Evolutionary conservation across 2,888 invertebrate genomes (phyloP), one percentile per base, ranked within the genome.

Genomic region (Timema podura): DNA sequence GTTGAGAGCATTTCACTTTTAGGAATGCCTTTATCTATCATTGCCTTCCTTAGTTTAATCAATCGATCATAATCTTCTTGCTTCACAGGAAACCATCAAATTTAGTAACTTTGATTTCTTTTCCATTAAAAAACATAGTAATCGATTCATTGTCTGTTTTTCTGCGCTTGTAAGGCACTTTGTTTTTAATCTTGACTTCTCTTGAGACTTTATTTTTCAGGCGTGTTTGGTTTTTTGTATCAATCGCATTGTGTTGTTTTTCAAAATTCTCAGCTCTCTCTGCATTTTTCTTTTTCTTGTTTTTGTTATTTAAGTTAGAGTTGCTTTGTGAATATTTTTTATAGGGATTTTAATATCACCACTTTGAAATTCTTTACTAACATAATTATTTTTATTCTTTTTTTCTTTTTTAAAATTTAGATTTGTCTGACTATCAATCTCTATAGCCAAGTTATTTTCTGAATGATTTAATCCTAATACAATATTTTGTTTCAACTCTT

Each of bases 41-140:
- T 86, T 76, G 85, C 85, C 70, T 84, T 83, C 75, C 84, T 85
- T n/a, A 91, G 79, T 69, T 87, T 84, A 69, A 82, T 82, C 10
- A 92, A 78, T 72, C 89, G 82, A 47, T 86, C 86, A 0, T 88
- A 89, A 82, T 91, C 91, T 78, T 87, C 88, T 76, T 87, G 88
- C 81, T 86, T 88, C 0, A 92, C 84, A 30, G 90, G 89, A 77
- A 90, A 91, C 91, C 90, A 78, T 91, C 89, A 79, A 85, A 88
- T 74, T 86, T 84, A 0, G 85, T 82, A 47, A 90, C 79, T 76
- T 88, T 85, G 44, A 89, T 80, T 75, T 87, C 85, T 77, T 86
- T 83, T 6, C 89, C 89, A 80, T 89, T 88, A 16, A 90, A 85
- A 48, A 85, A 83, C 51, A 89, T 81, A 77, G 84, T 85, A 70